Base-by-base conservation (phyloP, 2,797 vertebrate species). In the Bryconaethiops microstoma region DNA sequence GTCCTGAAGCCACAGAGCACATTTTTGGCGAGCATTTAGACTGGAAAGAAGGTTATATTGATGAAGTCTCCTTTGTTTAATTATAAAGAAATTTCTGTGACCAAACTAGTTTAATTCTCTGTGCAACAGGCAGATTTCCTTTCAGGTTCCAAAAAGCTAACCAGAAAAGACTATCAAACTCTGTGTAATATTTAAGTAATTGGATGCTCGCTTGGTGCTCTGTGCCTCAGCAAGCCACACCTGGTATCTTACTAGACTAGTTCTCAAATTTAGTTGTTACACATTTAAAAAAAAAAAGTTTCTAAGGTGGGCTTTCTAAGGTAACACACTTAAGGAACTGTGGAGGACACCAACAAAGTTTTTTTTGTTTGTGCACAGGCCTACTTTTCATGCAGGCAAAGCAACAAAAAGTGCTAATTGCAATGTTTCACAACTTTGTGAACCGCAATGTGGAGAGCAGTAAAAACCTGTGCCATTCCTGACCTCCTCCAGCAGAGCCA, bases 401-500 rank as follows among this genome's bases (percentile, higher is more conserved):
- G 29, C 35, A 52, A 52, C 64, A 65, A 74, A 40, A 54, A 29
- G 74, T 77, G 79, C 52, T 82, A 86, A 84, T 75, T 84, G 79
- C 57, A 65, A 84, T 35, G 63, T 80, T 80, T 80, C 71, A 57
- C 78, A 77, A 77, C 69, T 77, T 79, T 4, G 39, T 25, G 50
- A 76, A 76, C 9, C 59, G 54, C 71, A 2, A 17, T n/a, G 2
- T 2, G 4, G 45, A 74, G 23, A 59, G 48, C 21, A 79, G 62
- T 76, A 78, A 81, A n/a, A 81, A 81, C 17, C 39, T 74, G 77
- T 16, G 45, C 60, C 60, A 21, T 54, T 63, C 57, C 60, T 70
- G 25, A 72, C 57, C 40, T 78, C 35, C 19, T 42, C 29, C 42
- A 77, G 25, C 48, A 79, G 69, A 65, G 73, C 45, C 54, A 57